Conservation (phyloP, 2,113 vertebrate species). For the Dryoscopus gambensis region DNA sequence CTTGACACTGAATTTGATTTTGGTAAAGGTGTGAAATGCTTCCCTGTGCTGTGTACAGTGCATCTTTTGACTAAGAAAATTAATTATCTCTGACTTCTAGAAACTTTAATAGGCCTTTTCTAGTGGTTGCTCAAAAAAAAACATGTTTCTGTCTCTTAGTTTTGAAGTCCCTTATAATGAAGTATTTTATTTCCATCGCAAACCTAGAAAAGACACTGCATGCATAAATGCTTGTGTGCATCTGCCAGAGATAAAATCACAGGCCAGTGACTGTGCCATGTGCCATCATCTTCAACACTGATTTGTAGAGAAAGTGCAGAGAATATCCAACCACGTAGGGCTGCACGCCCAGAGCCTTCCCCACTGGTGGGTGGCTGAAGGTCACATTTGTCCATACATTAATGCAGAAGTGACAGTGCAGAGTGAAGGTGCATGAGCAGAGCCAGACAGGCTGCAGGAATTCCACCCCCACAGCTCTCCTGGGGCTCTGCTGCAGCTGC, state of each 20-base stretch:
- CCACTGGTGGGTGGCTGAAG: not conserved
- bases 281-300: not conserved
- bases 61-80: not conserved
- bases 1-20: not conserved
- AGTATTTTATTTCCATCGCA: not conserved
- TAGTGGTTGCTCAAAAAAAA: not conserved
- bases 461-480: not conserved
- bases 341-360: not conserved
- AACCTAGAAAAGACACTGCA: not conserved
- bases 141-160: not conserved
- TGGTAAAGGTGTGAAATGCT: not conserved
- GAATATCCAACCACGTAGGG: accelerated
- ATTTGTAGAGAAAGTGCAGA: not conserved
- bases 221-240: not conserved
- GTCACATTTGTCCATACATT: not conserved
- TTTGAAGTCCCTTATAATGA: not conserved
- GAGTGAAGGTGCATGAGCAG: not conserved
- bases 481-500: not conserved
- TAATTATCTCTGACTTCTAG: not conserved
- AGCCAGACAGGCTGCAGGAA: not conserved
- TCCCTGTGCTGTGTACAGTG: not conserved
- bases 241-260: not conserved
- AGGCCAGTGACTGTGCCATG: not conserved
- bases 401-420: not conserved
- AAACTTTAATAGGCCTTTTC: not conserved